phyloP scores from a whole-genome alignment of 2,888 invertebrate species.

The Fragum whitleyi region DNA sequence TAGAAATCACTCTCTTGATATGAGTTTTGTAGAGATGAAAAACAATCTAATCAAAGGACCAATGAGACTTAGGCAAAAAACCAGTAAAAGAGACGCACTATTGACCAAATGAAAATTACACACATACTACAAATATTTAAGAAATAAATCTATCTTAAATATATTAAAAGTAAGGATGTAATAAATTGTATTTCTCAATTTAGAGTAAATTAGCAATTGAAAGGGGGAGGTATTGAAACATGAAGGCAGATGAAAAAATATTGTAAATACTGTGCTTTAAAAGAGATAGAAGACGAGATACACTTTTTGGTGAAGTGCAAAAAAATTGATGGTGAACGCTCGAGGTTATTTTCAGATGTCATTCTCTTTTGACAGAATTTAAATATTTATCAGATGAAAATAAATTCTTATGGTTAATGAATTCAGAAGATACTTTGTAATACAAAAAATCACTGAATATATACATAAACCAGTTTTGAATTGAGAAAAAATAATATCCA shows the following conservation, averaged over 20 bases:
- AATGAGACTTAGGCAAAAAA: not conserved
- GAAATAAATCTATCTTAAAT: not conserved
- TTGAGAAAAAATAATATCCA: not conserved
- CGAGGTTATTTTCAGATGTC: not conserved
- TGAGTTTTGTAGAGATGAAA: not conserved
- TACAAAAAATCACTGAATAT: not conserved
- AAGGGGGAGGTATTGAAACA: not conserved
- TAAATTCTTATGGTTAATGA: conserved; percentile 2
- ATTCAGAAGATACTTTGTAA: conserved; percentile 3
- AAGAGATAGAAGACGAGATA: not conserved
- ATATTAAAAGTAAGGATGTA: not conserved
- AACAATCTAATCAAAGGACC: not conserved
- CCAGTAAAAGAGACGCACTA: not conserved
- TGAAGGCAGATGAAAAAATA: not conserved
- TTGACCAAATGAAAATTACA: not conserved
- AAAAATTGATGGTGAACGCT: not conserved
- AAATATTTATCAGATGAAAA: not conserved
- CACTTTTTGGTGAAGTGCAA: conserved; percentile 2
- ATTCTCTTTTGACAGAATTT: not conserved
- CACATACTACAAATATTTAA: conserved; percentile 1
- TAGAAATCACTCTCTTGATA: not conserved
- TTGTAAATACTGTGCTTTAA: not conserved
- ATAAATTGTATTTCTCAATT: not conserved
- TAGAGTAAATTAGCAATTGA: not conserved
- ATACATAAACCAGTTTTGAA: not conserved